Conservation (phyloP, 2,888 invertebrate species). For the Polydrusus cervinus region DNA sequence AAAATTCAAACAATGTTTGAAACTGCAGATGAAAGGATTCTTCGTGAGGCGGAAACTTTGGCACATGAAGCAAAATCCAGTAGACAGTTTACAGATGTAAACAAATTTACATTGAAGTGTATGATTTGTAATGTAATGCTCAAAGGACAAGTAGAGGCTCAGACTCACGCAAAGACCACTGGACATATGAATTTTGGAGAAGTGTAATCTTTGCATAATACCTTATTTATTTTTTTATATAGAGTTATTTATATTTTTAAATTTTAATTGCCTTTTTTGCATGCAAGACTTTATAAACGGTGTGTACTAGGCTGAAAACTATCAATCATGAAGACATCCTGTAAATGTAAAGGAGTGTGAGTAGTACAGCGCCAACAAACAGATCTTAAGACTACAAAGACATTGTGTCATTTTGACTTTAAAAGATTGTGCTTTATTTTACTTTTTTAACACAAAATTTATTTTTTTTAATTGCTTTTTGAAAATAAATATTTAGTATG, state of each 20-base stretch:
- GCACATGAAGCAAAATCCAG: conserved; percentile 92
- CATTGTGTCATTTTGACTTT: neutral
- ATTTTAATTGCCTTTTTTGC: neutral
- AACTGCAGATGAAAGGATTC: conserved; percentile 80
- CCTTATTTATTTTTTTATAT: neutral
- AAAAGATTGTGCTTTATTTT: neutral
- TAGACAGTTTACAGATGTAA: conserved; percentile 92
- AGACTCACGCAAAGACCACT: conserved; percentile 88
- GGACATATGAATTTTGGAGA: conserved; percentile 89
- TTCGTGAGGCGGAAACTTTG: conserved; percentile 87
- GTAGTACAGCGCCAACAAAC: too few species aligned
- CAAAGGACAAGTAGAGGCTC: conserved; percentile 87
- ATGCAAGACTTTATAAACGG: too few species aligned
- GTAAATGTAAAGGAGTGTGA: too few species aligned
- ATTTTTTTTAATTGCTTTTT: too few species aligned
- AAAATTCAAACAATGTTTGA: conserved; percentile 87
- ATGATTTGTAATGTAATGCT: conserved; percentile 84
- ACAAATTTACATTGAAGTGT: conserved; percentile 90
- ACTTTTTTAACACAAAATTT: too few species aligned
- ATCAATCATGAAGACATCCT: too few species aligned
- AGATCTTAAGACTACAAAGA: too few species aligned
- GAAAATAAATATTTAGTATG: too few species aligned
- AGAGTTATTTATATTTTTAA: neutral
- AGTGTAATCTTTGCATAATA: conserved; percentile 68
- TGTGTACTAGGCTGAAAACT: too few species aligned